A percentile compares a stretch with the other conserved stretches of the same genome.
phyloP scores from a whole-genome alignment of 2,888 invertebrate genomes.

The Euzetes globulus region DNA sequence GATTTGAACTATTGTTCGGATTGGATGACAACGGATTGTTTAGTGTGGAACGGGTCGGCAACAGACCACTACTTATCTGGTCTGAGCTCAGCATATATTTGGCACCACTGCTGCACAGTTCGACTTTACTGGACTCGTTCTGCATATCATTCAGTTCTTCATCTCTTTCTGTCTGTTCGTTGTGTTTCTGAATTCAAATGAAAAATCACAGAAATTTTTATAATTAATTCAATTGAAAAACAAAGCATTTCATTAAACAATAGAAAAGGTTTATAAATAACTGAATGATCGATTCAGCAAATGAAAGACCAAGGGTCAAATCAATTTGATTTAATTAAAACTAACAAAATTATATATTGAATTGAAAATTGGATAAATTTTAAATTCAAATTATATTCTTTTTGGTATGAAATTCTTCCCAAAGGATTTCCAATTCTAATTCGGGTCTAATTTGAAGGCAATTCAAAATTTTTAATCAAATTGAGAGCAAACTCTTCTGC shows the following conservation, averaged over 20 bases:
- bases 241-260: neutral
- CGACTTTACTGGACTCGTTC: constrained; percentile 16
- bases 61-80: neutral
- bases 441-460: neutral
- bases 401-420: neutral
- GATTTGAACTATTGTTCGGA: constrained; percentile 18
- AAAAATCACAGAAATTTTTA: neutral
- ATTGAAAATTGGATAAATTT: constrained; percentile 4
- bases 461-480: too few species aligned
- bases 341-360: neutral
- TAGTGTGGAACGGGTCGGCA: constrained; percentile 38
- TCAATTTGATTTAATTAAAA: constrained; percentile 9
- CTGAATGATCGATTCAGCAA: too few species aligned
- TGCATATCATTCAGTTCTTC: constrained; percentile 50
- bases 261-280: too few species aligned
- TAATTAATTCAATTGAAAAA: neutral
- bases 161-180: constrained; percentile 47
- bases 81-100: neutral
- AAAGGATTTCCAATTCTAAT: neutral
- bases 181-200: constrained; percentile 45
- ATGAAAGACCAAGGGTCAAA: constrained; percentile 37
- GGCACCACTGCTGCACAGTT: constrained; percentile 4
- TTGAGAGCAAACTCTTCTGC: too few species aligned
- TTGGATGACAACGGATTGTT: constrained; percentile 37
- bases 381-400: neutral